Evolutionary conservation across 2,888 invertebrate genomes (phyloP).

Genomic region (Barypeithes pellucidus): DNA sequence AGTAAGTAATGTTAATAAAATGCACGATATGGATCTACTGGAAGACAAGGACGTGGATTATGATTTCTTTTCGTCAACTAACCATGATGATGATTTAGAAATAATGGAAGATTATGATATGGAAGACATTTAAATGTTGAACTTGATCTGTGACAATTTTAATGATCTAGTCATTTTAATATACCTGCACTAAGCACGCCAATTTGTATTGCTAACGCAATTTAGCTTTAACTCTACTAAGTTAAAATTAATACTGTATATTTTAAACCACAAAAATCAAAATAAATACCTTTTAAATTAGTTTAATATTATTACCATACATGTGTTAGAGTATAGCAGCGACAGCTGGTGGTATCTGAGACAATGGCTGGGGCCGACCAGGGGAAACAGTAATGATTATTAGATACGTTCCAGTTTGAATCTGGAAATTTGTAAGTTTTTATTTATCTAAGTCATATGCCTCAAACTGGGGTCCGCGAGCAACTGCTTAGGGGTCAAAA

Average conservation of each 20-base stretch:
- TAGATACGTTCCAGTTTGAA: no score
- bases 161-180: not conserved
- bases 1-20: slow-evolving; percentile 59
- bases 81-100: slow-evolving; percentile 57
- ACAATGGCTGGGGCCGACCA: no score
- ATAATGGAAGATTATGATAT: slow-evolving; percentile 66
- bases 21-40: slow-evolving; percentile 63
- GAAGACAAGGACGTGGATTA: slow-evolving; percentile 65
- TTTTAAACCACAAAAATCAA: slow-evolving; percentile 2
- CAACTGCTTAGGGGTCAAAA: no score
- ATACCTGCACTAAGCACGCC: slow-evolving; percentile 12
- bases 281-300: not conserved
- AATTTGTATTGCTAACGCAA: slow-evolving; percentile 7
- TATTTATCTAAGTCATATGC: no score
- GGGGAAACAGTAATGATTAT: no score
- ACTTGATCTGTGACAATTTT: slow-evolving; percentile 13
- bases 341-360: no score
- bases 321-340: no score
- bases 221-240: not conserved
- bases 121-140: slow-evolving; percentile 62
- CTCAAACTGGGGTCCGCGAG: no score
- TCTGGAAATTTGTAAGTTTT: no score
- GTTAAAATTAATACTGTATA: slow-evolving; percentile 10
- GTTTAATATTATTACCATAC: no score
- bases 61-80: slow-evolving; percentile 62